A percentile compares a stretch with the other conserved stretches of the same genome.
phyloP scores from a whole-genome alignment of 2,113 vertebrate species.

The Oxygymnocypris stewartii region DNA sequence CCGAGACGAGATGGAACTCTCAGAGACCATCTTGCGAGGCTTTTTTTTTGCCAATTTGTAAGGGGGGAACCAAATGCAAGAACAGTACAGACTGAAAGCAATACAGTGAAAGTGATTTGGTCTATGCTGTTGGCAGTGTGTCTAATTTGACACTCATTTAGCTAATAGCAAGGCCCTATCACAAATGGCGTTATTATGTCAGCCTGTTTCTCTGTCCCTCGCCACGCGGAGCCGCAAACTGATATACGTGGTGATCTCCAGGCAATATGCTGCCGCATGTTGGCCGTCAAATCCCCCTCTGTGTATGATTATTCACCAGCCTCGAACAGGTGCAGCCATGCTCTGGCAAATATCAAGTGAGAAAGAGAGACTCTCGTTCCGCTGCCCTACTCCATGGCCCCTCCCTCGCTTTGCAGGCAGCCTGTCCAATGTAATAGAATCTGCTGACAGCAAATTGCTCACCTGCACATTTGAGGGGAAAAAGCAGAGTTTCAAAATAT shows the following conservation, averaged over 20 bases:
- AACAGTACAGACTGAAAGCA: background rate
- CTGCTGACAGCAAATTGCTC: constrained; percentile 52
- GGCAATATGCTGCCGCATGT: constrained; percentile 47
- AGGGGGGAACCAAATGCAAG: background rate
- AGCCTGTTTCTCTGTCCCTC: background rate
- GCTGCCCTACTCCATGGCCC: constrained; percentile 32
- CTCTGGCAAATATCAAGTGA: constrained; percentile 29
- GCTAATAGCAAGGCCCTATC: constrained; percentile 47
- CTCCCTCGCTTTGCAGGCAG: constrained; percentile 20
- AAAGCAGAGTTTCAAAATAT: constrained; percentile 36
- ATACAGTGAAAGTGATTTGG: constrained; percentile 39
- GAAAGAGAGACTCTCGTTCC: constrained; percentile 23
- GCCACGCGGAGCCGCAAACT: constrained; percentile 31
- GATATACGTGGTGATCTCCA: constrained; percentile 36
- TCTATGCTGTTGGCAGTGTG: background rate
- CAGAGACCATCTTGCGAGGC: background rate
- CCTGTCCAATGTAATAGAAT: constrained; percentile 47
- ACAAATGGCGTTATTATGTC: background rate
- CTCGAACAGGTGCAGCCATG: constrained; percentile 50
- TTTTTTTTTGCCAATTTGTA: background rate
- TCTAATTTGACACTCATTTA: constrained; percentile 51
- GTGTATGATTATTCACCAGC: constrained; percentile 52
- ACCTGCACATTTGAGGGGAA: constrained; percentile 45
- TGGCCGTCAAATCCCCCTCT: constrained; percentile 48
- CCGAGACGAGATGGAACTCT: background rate